Conservation (phyloP, 2,797 vertebrate genomes). For the Aulostomus chinensis region DNA sequence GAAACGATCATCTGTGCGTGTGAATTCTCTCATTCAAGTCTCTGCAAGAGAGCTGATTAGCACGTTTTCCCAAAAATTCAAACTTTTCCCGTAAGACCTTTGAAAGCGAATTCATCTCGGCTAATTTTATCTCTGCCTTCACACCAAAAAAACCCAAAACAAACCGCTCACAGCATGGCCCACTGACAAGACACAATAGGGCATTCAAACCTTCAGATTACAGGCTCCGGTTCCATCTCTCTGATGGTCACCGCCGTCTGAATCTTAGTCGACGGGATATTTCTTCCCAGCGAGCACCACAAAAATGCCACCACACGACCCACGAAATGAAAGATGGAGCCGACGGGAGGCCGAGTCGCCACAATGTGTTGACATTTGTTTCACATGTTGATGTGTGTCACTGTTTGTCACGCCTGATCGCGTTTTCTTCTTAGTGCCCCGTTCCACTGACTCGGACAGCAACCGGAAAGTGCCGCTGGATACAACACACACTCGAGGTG, state of each 20-base stretch:
- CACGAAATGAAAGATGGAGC: slow-evolving; percentile 21
- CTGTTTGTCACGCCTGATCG: slow-evolving; percentile 17
- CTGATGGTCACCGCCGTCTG: slow-evolving; percentile 38
- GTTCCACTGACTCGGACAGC: slow-evolving; percentile 62
- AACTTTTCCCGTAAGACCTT: not conserved
- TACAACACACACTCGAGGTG: slow-evolving; percentile 70
- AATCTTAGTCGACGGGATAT: slow-evolving; percentile 31
- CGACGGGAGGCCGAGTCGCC: slow-evolving; percentile 1
- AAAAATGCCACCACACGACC: slow-evolving; percentile 36
- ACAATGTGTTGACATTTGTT: slow-evolving; percentile 16
- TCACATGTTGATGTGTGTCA: slow-evolving; percentile 11
- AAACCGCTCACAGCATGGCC: slow-evolving; percentile 22
- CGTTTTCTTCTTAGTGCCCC: slow-evolving; percentile 67
- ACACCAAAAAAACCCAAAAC: slow-evolving; percentile 18
- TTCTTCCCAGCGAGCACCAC: slow-evolving; percentile 26
- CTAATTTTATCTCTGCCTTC: slow-evolving; percentile 25
- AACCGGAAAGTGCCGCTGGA: slow-evolving; percentile 63
- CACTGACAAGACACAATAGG: slow-evolving; percentile 43
- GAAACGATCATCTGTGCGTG: no score
- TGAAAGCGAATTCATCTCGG: slow-evolving; percentile 9
- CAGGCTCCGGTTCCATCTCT: slow-evolving; percentile 50
- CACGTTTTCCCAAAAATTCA: not conserved
- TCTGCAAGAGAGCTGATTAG: not conserved
- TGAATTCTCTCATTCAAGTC: not conserved
- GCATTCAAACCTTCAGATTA: slow-evolving; percentile 55